Conservation (phyloP, 2,113 vertebrate species). For the Climacteris rufus region DNA sequence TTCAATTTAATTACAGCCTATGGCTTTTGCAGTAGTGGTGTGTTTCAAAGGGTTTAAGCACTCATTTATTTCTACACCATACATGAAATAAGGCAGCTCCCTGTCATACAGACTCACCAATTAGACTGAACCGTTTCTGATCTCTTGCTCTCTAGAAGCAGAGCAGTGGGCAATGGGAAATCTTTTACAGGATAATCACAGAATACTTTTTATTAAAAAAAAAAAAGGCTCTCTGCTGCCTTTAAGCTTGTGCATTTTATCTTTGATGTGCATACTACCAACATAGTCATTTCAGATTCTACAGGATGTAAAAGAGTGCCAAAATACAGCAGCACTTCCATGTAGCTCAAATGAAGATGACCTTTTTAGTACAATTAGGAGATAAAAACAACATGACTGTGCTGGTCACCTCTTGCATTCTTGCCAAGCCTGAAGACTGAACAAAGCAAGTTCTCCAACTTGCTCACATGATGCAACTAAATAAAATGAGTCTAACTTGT, state of each 20-base stretch:
- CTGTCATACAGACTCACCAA: constrained; percentile 46
- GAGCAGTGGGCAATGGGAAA: constrained; percentile 30
- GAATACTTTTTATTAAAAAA: constrained; percentile 14
- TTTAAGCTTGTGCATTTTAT: constrained; percentile 7
- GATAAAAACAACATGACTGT: too few relatives aligned
- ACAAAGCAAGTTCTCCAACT: background rate
- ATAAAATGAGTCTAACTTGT: background rate
- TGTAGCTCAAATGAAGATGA: too few relatives aligned
- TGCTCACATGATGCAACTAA: background rate
- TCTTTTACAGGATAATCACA: constrained; percentile 40
- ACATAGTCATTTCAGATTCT: background rate
- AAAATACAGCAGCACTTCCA: background rate
- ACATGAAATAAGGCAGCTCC: constrained; percentile 55
- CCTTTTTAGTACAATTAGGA: too few relatives aligned
- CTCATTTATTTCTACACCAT: constrained; percentile 61
- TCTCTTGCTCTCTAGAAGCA: constrained; percentile 53
- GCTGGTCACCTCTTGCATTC: background rate
- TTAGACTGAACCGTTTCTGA: constrained; percentile 59
- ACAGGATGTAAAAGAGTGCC: background rate
- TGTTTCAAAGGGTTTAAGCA: constrained; percentile 54
- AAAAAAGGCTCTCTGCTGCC: background rate
- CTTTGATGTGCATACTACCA: background rate
- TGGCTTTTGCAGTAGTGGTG: constrained; percentile 46
- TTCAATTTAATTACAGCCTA: constrained; percentile 68
- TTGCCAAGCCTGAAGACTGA: background rate